A percentile compares a stretch with the other conserved stretches of the same genome.
phyloP scores from a whole-genome alignment of 92 coral and sea anemone genomes.

The Muricea muricata region DNA sequence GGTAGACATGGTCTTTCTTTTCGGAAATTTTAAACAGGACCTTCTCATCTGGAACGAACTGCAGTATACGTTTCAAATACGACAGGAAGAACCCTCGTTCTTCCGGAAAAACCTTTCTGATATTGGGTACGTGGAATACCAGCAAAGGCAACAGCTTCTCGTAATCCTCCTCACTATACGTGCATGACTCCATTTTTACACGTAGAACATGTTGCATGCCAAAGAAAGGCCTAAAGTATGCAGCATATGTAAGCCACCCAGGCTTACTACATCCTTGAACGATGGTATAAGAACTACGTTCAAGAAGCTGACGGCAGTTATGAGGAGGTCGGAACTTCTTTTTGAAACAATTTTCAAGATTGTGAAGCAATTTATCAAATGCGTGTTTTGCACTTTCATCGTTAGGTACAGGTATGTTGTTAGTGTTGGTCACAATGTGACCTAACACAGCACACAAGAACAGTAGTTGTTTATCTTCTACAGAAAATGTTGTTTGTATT shows the following conservation, averaged over 20 bases:
- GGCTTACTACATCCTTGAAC: background rate
- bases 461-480: background rate
- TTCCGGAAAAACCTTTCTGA: background rate
- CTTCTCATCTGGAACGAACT: background rate
- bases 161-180: background rate
- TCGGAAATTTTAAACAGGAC: background rate
- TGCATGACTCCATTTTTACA: background rate
- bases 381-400: background rate
- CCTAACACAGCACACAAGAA: constrained; percentile 1
- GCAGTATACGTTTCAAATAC: background rate
- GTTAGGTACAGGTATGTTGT: background rate
- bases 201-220: background rate
- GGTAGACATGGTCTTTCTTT: background rate
- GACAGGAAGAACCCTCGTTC: background rate
- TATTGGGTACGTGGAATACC: background rate
- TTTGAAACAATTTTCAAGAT: background rate
- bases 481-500: background rate
- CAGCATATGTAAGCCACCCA: constrained; percentile 1
- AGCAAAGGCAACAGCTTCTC: background rate
- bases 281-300: background rate
- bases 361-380: background rate
- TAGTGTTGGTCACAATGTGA: background rate
- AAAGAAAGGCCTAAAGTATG: background rate
- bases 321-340: background rate
- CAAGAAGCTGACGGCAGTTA: background rate